These are phyloP conservation scores for Choloepus didactylus DNA, from an alignment of 2,797 vertebrate genomes.

Conservation along the genomic window DNA sequence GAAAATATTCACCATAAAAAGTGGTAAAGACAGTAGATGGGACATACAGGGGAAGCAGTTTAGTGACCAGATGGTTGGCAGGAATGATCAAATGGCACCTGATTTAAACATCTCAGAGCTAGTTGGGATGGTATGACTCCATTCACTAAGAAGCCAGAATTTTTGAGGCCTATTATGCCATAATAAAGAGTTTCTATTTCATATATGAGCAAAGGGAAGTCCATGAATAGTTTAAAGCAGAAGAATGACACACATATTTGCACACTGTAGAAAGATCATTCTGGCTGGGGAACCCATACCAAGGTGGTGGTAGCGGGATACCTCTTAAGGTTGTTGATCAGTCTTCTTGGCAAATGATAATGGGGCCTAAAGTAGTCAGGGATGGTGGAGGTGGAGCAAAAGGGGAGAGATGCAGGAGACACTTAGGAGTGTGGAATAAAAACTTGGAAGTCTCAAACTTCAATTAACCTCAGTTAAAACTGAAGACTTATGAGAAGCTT, in stretches of 20 bases:
- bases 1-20: not conserved
- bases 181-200: slow-evolving; percentile 15
- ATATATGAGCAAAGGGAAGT: slow-evolving; percentile 6
- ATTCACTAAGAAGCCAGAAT: not conserved
- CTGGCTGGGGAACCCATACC: not conserved
- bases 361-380: not conserved
- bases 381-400: not conserved
- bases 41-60: not conserved
- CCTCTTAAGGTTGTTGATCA: not conserved
- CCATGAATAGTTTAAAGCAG: slow-evolving; percentile 1
- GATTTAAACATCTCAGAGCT: not conserved
- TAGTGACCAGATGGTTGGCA: not conserved
- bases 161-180: not conserved
- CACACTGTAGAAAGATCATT: not conserved
- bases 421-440: not conserved
- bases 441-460: not conserved
- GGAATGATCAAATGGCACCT: not conserved
- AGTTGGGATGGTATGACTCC: not conserved
- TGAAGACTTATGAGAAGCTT: slow-evolving; percentile 5
- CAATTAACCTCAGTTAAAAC: slow-evolving; percentile 38
- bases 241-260: not conserved
- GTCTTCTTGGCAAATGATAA: not conserved
- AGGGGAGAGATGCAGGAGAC: not conserved
- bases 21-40: not conserved
- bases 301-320: not conserved